These are phyloP conservation scores for Kryptolebias ocellatus DNA, from an alignment of 2,797 vertebrate genomes.

Conservation along the genomic window DNA sequence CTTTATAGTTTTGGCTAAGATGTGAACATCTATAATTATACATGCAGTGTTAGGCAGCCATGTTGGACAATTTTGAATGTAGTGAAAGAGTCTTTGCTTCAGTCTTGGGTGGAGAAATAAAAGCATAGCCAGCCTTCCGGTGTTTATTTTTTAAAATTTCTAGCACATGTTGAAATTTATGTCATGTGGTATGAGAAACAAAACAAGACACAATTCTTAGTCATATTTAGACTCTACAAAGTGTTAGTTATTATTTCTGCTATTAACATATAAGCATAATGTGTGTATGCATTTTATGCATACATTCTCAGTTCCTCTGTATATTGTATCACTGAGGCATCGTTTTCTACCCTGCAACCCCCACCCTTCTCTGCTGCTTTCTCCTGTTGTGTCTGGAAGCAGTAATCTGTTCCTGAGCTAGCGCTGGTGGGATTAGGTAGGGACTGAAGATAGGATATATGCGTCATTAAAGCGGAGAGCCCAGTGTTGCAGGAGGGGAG, in stretches of 20 bases:
- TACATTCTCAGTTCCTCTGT: constrained; percentile 41
- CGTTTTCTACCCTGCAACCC: constrained; percentile 56
- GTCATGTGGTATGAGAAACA: background rate
- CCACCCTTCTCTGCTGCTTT: constrained; percentile 62
- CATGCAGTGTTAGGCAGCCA: constrained; percentile 58
- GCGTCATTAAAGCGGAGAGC: constrained; percentile 80
- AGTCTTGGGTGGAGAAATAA: constrained; percentile 43
- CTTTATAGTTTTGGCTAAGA: constrained; percentile 24
- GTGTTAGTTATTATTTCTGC: constrained; percentile 23
- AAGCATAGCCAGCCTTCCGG: constrained; percentile 11
- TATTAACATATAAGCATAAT: constrained; percentile 24
- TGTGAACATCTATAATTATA: constrained; percentile 48
- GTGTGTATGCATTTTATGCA: constrained; percentile 36
- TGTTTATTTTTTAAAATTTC: background rate
- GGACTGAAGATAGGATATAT: constrained; percentile 81
- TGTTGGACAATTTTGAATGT: constrained; percentile 45
- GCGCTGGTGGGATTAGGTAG: constrained; percentile 83
- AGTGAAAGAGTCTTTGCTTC: constrained; percentile 38
- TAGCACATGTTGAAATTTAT: background rate
- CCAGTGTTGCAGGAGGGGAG: constrained; percentile 62
- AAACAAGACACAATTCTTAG: background rate
- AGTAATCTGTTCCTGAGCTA: constrained; percentile 84
- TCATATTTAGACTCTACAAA: background rate
- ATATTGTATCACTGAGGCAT: constrained; percentile 67
- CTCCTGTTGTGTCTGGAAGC: constrained; percentile 78